These are phyloP conservation scores for Laticauda colubrina DNA, from an alignment of 2,113 vertebrate genomes.

Conservation along the genomic window DNA sequence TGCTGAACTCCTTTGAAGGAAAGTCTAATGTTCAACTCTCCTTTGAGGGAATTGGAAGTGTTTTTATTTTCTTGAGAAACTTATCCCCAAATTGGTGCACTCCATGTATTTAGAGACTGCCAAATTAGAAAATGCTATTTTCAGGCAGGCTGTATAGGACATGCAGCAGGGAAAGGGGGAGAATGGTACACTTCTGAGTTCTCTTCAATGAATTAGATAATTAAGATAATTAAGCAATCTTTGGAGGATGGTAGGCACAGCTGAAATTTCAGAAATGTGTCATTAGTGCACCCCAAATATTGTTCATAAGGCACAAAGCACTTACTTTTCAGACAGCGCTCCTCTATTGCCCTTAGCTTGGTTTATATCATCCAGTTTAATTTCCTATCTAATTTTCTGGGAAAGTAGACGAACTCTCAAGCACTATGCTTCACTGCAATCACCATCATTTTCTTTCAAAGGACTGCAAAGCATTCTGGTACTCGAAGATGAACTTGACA, in stretches of 20 bases:
- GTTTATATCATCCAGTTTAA: not conserved
- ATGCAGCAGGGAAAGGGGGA: not conserved
- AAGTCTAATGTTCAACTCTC: too few species aligned
- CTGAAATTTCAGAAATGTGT: not conserved
- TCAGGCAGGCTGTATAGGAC: not conserved
- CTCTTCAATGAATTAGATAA: not conserved
- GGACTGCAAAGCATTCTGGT: not conserved
- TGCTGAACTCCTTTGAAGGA: not conserved
- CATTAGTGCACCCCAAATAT: not conserved
- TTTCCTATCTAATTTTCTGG: not conserved
- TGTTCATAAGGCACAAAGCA: not conserved
- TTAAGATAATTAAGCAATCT: not conserved
- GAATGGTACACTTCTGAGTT: not conserved
- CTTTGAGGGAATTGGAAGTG: not conserved
- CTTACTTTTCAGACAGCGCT: not conserved
- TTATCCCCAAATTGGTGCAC: not conserved
- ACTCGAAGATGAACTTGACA: not conserved
- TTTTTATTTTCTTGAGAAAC: not conserved
- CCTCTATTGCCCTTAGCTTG: not conserved
- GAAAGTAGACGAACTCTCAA: not conserved
- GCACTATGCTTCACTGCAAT: not conserved
- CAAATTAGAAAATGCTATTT: not conserved
- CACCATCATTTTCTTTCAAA: not conserved
- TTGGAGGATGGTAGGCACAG: not conserved
- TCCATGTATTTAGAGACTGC: not conserved